phyloP scores from a whole-genome alignment of 2,888 invertebrate species.

The Conus canariensis region DNA sequence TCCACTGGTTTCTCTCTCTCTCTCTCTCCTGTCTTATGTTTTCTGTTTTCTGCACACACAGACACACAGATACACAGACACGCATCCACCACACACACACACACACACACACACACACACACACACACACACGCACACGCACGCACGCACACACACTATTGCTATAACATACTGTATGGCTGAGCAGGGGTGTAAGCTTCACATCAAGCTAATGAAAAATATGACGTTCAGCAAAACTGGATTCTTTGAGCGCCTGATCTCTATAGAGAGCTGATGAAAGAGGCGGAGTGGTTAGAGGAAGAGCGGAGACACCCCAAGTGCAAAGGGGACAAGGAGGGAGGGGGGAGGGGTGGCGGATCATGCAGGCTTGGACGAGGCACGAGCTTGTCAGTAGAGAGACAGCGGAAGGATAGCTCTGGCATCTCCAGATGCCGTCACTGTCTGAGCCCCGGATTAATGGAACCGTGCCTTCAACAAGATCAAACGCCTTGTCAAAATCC shows the following conservation, averaged over 20 bases:
- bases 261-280: background rate
- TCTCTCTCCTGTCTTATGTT: slow-evolving; percentile 19
- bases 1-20: no score
- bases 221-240: slow-evolving; percentile 31
- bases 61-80: no score
- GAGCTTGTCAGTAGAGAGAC: background rate
- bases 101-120: slow-evolving; percentile 13
- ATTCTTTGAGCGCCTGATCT: slow-evolving; percentile 11
- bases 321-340: background rate
- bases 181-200: slow-evolving; percentile 32
- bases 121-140: background rate
- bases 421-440: background rate
- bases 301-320: background rate
- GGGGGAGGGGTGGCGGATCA: slow-evolving; percentile 15
- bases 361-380: slow-evolving; percentile 4
- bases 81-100: background rate
- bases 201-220: slow-evolving; percentile 44
- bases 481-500: background rate
- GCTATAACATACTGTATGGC: background rate
- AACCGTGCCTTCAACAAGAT: background rate
- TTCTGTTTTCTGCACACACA: background rate
- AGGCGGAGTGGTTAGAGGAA: background rate
- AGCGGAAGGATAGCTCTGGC: background rate
- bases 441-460: slow-evolving; percentile 17
- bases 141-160: no score